Evolutionary conservation across 2,113 vertebrate species (phyloP), one percentile per base, ranked within the genome.

Genomic region (Ornithorhynchus anatinus): DNA sequence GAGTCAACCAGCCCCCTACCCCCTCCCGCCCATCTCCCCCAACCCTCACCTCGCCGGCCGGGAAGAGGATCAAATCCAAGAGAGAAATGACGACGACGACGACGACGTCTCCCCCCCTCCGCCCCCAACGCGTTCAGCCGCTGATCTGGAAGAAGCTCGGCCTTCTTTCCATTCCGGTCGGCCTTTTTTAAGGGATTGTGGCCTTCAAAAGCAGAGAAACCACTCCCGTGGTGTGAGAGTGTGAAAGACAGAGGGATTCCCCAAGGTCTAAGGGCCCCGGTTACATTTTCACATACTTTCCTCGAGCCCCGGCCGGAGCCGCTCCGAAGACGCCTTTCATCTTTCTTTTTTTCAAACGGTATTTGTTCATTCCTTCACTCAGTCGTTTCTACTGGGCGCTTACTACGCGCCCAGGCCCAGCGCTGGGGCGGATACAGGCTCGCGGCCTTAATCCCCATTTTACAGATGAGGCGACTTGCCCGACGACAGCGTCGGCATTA

Each of bases 121-220:
- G 59, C 86, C 86, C 75, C 77, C 78, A 59, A 78, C 50, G 61
- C 39, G 50, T 75, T 51, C 75, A 79, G 76, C 27, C 88, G 79
- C 40, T 40, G 44, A 67, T 69, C 78, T 83, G 70, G 66, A 70
- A 84, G 58, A 69, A 82, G 69, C 59, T 79, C 76, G 35, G 45
- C 75, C 58, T 79, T 78, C 56, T 60, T 82, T 54, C 1, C 10
- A 32, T 52, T 43, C 52, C 62, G 3, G 27, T 80, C 77, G 69
- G 5, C 78, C 8, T 63, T 22, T 35, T 33, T 1, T 1, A 31
- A 63, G 47, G 53, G 47, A 64, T 63, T 61, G 40, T 8, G 20
- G 51, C 35, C 39, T 74, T 69, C 13, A 9, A 6, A 57, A 50
- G 50, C 8, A 22, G 7, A 1, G 31, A 2, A 39, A 10, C 15